Evolutionary conservation across 2,113 vertebrate species (phyloP).

Genomic region (Neolamprologus modestus): DNA sequence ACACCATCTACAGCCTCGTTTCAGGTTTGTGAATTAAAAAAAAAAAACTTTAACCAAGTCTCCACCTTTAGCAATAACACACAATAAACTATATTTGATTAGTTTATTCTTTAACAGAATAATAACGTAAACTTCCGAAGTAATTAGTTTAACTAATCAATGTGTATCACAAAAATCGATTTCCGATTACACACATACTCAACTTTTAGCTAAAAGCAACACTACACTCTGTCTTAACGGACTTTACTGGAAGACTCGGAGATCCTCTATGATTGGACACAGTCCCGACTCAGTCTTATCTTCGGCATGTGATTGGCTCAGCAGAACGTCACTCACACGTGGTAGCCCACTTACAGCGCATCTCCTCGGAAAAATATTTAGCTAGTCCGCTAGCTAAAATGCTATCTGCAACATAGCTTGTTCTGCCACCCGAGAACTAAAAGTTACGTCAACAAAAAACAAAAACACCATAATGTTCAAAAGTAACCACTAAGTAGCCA

Average conservation of each 20-base stretch:
- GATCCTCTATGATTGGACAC: neutral
- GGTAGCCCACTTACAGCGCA: conserved; percentile 24
- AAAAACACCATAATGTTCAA: neutral
- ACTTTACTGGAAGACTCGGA: neutral
- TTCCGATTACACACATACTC: neutral
- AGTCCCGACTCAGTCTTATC: neutral
- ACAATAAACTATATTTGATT: neutral
- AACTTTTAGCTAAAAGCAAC: neutral
- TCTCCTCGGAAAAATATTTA: conserved; percentile 29
- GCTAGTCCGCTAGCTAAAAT: conserved; percentile 29
- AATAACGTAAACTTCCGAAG: neutral
- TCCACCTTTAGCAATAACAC: neutral
- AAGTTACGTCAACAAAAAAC: neutral
- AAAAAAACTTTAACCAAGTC: neutral
- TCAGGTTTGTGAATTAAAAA: neutral
- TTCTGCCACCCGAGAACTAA: neutral
- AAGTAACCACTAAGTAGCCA: neutral
- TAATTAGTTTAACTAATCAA: neutral
- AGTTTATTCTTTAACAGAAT: neutral
- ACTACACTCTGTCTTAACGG: neutral
- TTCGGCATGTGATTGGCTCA: conserved; percentile 20
- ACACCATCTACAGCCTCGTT: neutral
- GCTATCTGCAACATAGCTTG: conserved; percentile 17
- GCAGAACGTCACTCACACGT: neutral
- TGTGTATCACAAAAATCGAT: neutral